A percentile compares a stretch with the other conserved stretches of the same genome.
Conservation (phyloP, 2,113 vertebrate genomes). For the Sardina pilchardus region DNA sequence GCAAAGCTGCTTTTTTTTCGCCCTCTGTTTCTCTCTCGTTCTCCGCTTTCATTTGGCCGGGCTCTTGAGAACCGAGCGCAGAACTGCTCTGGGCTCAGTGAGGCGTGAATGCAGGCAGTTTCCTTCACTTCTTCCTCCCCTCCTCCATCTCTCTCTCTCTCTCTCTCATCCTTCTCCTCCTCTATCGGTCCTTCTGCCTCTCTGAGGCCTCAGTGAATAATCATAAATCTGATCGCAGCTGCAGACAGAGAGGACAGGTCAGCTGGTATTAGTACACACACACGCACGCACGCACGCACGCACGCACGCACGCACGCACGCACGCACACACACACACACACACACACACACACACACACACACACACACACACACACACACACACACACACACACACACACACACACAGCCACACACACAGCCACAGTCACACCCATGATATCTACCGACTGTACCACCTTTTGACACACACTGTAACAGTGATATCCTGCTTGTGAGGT, state of each 20-base stretch:
- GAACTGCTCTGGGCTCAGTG: constrained; percentile 7
- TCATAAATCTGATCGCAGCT: constrained; percentile 45
- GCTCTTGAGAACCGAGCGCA: not conserved
- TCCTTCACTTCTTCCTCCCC: not conserved
- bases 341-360: constrained; percentile 17
- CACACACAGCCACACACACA: constrained; percentile 12
- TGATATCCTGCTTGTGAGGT: not conserved
- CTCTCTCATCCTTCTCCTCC: constrained; percentile 13
- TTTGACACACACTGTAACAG: not conserved
- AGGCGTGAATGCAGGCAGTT: constrained; percentile 36
- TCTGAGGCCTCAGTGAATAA: constrained; percentile 38
- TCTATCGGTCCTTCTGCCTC: not conserved
- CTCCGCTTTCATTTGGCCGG: not conserved
- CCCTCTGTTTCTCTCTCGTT: not conserved
- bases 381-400: constrained; percentile 1
- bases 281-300: constrained; percentile 4
- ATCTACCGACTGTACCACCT: not conserved
- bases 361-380: not conserved
- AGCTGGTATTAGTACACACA: constrained; percentile 10
- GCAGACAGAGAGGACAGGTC: constrained; percentile 36
- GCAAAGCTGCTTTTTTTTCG: constrained; percentile 1
- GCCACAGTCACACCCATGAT: not conserved
- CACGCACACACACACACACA: constrained; percentile 10
- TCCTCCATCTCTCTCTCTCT: not conserved
- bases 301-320: constrained; percentile 2